phyloP scores from a whole-genome alignment of 2,113 vertebrate genomes.

The Myanophis thanlyinensis region DNA sequence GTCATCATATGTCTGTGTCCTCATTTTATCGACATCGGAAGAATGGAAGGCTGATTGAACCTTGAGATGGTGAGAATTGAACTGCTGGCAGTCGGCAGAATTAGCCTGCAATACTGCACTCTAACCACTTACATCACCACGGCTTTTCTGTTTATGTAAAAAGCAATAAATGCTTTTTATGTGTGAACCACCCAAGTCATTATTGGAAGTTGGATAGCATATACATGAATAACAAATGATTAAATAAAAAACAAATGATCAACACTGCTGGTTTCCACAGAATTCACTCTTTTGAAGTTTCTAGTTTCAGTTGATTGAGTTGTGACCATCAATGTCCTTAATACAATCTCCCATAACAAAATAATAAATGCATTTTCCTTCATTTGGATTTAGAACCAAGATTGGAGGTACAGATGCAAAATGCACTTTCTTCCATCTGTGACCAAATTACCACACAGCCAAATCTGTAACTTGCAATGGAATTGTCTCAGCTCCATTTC shows the following conservation, averaged over 20 bases:
- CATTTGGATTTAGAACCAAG: neutral
- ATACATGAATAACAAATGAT: neutral
- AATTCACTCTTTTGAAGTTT: neutral
- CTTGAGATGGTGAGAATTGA: neutral
- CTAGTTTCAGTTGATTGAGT: neutral
- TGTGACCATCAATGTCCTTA: neutral
- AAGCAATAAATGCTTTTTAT: neutral
- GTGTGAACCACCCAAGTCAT: neutral
- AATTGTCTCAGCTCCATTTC: neutral
- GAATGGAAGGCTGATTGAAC: neutral
- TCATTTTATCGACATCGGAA: neutral
- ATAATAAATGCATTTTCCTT: neutral
- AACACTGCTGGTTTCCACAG: neutral
- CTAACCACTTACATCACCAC: neutral
- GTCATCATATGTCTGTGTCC: neutral
- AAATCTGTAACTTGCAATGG: neutral
- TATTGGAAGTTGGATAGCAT: neutral
- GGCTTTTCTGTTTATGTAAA: neutral
- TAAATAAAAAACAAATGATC: neutral
- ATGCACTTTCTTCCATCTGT: neutral
- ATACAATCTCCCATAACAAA: neutral
- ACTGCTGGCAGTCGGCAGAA: neutral
- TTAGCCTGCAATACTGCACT: neutral
- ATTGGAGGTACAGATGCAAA: neutral
- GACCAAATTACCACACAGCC: neutral